These are phyloP conservation scores for Etheostoma nigrum DNA, from an alignment of 2,797 vertebrate genomes.

Conservation along the genomic window DNA sequence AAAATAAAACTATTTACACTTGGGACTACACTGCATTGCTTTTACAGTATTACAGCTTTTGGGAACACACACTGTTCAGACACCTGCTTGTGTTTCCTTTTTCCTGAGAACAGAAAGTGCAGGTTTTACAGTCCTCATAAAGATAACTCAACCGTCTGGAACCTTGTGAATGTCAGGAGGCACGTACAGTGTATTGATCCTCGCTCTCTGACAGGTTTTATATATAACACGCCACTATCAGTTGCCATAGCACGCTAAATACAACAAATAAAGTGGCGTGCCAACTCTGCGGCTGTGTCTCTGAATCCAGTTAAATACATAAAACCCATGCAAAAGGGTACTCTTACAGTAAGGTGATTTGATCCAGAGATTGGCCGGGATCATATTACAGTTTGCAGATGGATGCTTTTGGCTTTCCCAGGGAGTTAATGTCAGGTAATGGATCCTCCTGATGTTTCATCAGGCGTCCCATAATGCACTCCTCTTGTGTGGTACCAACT, in stretches of 20 bases:
- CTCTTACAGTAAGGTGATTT: slow-evolving; percentile 1
- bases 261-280: neutral
- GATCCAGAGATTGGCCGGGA: slow-evolving; percentile 3
- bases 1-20: slow-evolving; percentile 2
- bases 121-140: slow-evolving; percentile 59
- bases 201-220: slow-evolving; percentile 17
- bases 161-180: slow-evolving; percentile 10
- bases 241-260: slow-evolving; percentile 30
- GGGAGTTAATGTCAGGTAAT: slow-evolving; percentile 36
- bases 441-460: slow-evolving; percentile 51
- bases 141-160: slow-evolving; percentile 32
- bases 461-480: slow-evolving; percentile 22
- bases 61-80: neutral
- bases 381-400: slow-evolving; percentile 19
- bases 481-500: neutral
- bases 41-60: neutral
- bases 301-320: slow-evolving; percentile 17
- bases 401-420: slow-evolving; percentile 29
- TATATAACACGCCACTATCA: neutral
- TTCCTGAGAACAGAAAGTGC: slow-evolving; percentile 46
- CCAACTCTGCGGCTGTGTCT: neutral
- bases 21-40: neutral
- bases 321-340: neutral
- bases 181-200: slow-evolving; percentile 23
- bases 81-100: neutral